Conservation (phyloP, 2,113 vertebrate species). For the Eptesicus fuscus region DNA sequence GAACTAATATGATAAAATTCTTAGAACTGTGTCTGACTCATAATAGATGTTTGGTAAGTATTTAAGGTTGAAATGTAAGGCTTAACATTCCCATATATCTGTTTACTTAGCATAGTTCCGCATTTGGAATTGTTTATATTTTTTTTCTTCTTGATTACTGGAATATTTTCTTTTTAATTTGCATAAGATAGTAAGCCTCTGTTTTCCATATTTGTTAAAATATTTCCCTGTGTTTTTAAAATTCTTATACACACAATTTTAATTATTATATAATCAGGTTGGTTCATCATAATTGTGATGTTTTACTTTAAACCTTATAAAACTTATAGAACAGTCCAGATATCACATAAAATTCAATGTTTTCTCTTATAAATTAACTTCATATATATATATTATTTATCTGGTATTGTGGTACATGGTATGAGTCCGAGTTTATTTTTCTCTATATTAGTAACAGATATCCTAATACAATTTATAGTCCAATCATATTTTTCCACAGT, state of each 20-base stretch:
- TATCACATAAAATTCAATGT: not conserved
- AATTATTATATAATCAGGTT: not conserved
- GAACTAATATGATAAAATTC: not conserved
- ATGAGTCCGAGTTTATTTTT: not conserved
- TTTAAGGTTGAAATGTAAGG: not conserved
- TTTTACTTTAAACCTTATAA: constrained; percentile 19
- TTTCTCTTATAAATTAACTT: constrained; percentile 35
- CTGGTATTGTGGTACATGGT: not conserved
- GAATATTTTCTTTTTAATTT: not conserved
- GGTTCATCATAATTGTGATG: not conserved
- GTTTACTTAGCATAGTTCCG: constrained; percentile 11
- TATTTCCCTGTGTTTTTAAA: not conserved
- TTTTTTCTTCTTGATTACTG: constrained; percentile 13
- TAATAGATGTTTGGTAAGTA: not conserved
- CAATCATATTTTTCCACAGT: not conserved
- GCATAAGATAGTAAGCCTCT: not conserved
- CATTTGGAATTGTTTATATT: not conserved
- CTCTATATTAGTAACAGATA: constrained; percentile 15
- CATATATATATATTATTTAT: not conserved
- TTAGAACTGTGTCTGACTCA: not conserved
- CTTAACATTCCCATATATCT: not conserved
- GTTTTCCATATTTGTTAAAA: not conserved
- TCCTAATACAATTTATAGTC: not conserved
- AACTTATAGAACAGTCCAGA: not conserved
- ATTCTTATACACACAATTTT: not conserved